Percentiles rank a stretch among this genome's conserved stretches.
Conservation (phyloP, 2,113 vertebrate genomes). For the Arothron firmamentum region DNA sequence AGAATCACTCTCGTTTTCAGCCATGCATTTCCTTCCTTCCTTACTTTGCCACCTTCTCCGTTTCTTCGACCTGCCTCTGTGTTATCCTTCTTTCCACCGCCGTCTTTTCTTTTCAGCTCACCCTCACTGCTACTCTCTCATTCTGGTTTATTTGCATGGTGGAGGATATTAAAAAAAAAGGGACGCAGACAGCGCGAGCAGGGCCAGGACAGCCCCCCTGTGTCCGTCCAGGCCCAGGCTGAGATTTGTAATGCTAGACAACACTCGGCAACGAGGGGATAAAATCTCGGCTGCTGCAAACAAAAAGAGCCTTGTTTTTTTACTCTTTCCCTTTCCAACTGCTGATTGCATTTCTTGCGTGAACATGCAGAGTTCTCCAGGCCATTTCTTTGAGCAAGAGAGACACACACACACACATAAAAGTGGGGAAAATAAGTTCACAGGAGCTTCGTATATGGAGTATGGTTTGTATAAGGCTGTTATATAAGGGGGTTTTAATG, state of each 20-base stretch:
- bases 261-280: conserved; percentile 62
- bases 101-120: conserved; percentile 26
- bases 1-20: conserved; percentile 40
- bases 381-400: conserved; percentile 27
- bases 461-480: conserved; percentile 24
- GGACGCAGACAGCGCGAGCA: conserved; percentile 51
- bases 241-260: conserved; percentile 74
- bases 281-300: conserved; percentile 55
- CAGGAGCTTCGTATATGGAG: conserved; percentile 26
- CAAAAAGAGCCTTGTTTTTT: conserved; percentile 69
- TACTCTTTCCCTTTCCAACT: conserved; percentile 18
- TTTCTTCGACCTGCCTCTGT: conserved; percentile 10
- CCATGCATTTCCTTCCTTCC: conserved; percentile 44
- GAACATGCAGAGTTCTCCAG: conserved; percentile 36
- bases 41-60: conserved; percentile 9
- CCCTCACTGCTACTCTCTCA: conserved; percentile 42
- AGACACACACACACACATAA: conserved; percentile 23
- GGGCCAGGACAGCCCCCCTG: conserved; percentile 61
- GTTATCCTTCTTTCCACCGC: conserved; percentile 7
- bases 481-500: conserved; percentile 3
- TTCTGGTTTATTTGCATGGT: conserved; percentile 60
- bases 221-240: conserved; percentile 58
- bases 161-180: conserved; percentile 38
- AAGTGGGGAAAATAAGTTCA: conserved; percentile 15
- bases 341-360: conserved; percentile 44